Base-by-base conservation (phyloP, 2,113 vertebrate species). In the Callospermophilus lateralis region DNA sequence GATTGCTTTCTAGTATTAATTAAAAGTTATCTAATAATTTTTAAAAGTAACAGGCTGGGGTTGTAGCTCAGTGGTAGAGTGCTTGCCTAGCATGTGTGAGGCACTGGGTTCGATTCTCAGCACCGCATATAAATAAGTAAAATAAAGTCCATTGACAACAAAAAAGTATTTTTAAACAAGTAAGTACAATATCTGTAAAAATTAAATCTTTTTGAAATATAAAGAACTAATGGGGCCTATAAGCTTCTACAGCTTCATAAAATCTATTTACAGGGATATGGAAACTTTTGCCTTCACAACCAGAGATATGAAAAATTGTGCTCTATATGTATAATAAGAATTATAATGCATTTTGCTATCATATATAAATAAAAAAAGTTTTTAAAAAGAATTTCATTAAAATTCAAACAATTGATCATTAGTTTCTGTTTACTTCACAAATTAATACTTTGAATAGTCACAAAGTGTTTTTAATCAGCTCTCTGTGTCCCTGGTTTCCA, bases 381-480 rank as follows among this genome's bases (percentile, higher is more conserved):
- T 95, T 85, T 89, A 30, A 78, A 95, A 96, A 79, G 84, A 93
- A 91, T 85, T 95, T 89, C 30, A 86, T 77, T 30, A 93, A 89
- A 65, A 91, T 61, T 86, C 39, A 94, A 93, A 90, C 4, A 86
- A 93, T 48, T 32, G 74, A 81, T 77, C 26, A 88, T 7, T 63
- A n/a, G 48, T 72, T 90, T 94, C 90, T 70, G 17, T 42, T 91
- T 86, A 93, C 53, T 84, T 78, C 16, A 81, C 89, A 95, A 81
- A 87, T 34, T 93, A 89, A 85, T 96, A 92, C 17, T 88, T 73
- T 80, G 9, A 90, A 80, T 63, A 45, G 5, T 70, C 28, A n/a
- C 12, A 76, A 90, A 83, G 76, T 65, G 86, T 28, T 84, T 30
- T 70, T 28, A 45, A 51, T 20, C n/a, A 53, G 34, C 13, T 24